Evolutionary conservation across 2,888 invertebrate genomes (phyloP).

Genomic region (Cryptocheilus praepositus): DNA sequence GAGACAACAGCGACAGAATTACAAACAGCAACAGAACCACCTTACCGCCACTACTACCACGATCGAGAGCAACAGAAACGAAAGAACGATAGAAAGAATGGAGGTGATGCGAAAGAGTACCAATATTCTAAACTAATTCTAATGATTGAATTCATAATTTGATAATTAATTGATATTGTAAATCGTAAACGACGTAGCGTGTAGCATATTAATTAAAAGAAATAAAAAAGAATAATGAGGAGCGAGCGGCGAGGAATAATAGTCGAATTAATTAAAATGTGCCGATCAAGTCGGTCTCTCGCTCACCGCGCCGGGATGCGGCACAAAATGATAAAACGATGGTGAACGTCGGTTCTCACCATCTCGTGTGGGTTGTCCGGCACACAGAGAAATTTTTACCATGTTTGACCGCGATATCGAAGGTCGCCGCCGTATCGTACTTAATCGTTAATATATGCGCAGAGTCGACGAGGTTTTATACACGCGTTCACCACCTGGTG

Average conservation of each 20-base stretch:
- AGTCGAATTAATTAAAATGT: constrained; percentile 15
- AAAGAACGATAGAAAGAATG: constrained; percentile 39
- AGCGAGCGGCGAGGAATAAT: neutral
- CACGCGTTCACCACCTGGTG: no score
- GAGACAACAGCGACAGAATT: constrained; percentile 14
- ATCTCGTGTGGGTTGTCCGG: no score
- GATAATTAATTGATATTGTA: constrained; percentile 75
- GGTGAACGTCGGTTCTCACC: neutral
- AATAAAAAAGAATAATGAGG: constrained; percentile 29
- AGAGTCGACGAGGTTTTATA: no score
- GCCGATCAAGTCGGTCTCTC: no score
- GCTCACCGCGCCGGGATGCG: no score
- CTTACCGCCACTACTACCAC: no score
- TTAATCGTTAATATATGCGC: no score
- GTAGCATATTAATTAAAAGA: constrained; percentile 68
- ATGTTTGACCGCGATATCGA: no score
- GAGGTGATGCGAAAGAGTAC: constrained; percentile 71
- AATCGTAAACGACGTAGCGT: constrained; percentile 72
- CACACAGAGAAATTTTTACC: no score
- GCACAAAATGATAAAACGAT: neutral
- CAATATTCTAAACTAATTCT: constrained; percentile 75
- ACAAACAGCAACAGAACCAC: constrained; percentile 19
- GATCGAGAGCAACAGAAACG: constrained; percentile 16
- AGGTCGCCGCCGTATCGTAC: no score
- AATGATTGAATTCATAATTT: constrained; percentile 74